These are phyloP conservation scores for Temnothorax rugatulus DNA, from an alignment of 2,888 invertebrate genomes.

Conservation along the genomic window DNA sequence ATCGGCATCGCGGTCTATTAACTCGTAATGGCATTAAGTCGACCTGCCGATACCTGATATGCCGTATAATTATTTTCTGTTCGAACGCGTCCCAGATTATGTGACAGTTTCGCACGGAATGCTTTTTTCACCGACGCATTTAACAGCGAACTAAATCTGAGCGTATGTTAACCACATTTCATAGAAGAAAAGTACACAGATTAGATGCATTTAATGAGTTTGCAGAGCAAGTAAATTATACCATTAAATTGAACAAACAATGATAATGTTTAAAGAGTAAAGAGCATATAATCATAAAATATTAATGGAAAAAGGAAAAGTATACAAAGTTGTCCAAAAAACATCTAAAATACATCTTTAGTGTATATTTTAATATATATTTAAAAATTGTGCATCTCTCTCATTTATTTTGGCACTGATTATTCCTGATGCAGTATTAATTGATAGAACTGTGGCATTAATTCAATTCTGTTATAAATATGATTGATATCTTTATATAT, in stretches of 20 bases:
- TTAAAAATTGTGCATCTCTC: neutral
- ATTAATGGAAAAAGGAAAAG: neutral
- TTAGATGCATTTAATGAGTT: conserved; percentile 11
- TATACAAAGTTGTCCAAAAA: neutral
- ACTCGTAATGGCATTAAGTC: conserved; percentile 57
- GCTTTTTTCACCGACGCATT: neutral
- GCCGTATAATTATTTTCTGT: conserved; percentile 52
- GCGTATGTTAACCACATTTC: neutral
- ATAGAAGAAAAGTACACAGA: neutral
- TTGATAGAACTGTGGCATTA: neutral
- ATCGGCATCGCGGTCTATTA: conserved; percentile 53
- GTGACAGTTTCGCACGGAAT: conserved; percentile 14
- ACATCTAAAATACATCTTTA: neutral
- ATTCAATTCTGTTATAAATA: neutral
- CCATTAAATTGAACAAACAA: neutral
- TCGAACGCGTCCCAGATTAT: conserved; percentile 18
- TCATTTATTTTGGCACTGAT: neutral
- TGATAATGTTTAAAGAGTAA: neutral
- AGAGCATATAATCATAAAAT: neutral
- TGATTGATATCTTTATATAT: neutral
- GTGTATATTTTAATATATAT: neutral
- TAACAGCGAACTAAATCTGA: neutral
- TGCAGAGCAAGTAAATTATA: neutral
- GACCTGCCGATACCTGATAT: conserved; percentile 51
- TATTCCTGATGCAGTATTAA: neutral